Conservation (phyloP, 2,888 invertebrate species). For the Athetis lepigone region DNA sequence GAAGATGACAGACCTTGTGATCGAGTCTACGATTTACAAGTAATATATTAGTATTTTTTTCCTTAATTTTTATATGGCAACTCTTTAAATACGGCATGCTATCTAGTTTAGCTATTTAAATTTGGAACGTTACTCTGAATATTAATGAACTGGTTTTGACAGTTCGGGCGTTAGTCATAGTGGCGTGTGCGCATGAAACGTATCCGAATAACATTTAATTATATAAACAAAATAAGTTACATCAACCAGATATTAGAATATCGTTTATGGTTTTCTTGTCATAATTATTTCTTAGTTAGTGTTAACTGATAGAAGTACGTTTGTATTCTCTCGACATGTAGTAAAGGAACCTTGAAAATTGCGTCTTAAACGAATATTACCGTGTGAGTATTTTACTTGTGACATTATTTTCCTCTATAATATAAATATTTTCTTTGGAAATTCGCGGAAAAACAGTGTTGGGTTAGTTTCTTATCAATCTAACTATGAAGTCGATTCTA, state of each 20-base stretch:
- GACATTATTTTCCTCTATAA: slow-evolving; percentile 33
- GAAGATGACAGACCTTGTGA: slow-evolving; percentile 8
- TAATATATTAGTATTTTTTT: neutral
- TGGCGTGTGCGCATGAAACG: slow-evolving; percentile 4
- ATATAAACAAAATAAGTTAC: neutral
- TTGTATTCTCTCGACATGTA: slow-evolving; percentile 22
- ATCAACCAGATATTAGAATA: neutral
- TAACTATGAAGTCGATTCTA: too few species aligned
- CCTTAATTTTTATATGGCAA: neutral
- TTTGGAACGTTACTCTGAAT: slow-evolving; percentile 15
- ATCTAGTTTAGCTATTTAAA: slow-evolving; percentile 3
- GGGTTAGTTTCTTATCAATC: too few species aligned
- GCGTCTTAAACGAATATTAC: slow-evolving; percentile 48
- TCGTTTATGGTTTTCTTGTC: neutral
- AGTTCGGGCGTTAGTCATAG: slow-evolving; percentile 16
- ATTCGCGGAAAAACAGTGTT: slow-evolving; percentile 22
- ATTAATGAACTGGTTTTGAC: slow-evolving; percentile 34
- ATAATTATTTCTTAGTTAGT: neutral
- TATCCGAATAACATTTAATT: neutral
- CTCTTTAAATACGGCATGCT: neutral
- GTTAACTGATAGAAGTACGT: neutral
- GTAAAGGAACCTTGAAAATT: slow-evolving; percentile 41
- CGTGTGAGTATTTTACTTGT: slow-evolving; percentile 48
- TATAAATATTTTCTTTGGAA: slow-evolving; percentile 34
- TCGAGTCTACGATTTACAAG: neutral